Evolutionary conservation across 2,888 invertebrate genomes (phyloP).

Genomic region (Troglohyphantes excavatus): DNA sequence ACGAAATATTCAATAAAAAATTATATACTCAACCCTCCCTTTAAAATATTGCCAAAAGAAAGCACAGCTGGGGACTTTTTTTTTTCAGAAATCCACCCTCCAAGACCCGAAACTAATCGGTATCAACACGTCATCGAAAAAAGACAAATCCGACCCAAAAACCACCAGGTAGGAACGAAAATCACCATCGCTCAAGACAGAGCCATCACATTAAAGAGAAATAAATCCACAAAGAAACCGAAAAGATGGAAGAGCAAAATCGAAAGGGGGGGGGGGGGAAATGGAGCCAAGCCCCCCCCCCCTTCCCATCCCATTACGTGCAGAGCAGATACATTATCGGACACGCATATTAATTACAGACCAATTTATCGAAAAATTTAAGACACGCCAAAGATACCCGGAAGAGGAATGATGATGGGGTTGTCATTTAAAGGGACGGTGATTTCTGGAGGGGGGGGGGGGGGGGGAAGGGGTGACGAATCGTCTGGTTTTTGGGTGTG

Average conservation of each 20-base stretch:
- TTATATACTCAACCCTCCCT: no score
- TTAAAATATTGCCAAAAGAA: no score
- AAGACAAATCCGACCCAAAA: slow-evolving; percentile 12
- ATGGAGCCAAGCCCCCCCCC: background rate
- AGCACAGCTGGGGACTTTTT: no score
- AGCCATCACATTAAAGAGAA: slow-evolving; percentile 62
- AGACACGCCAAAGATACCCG: slow-evolving; percentile 61
- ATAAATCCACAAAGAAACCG: background rate
- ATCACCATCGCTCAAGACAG: slow-evolving; percentile 53
- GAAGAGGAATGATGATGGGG: slow-evolving; percentile 67
- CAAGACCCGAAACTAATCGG: background rate
- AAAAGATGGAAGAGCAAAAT: slow-evolving; percentile 5
- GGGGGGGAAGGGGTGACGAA: slow-evolving; percentile 49
- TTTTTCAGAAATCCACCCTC: no score
- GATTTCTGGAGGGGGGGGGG: slow-evolving; percentile 49
- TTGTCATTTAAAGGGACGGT: slow-evolving; percentile 66
- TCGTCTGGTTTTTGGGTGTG: slow-evolving; percentile 69
- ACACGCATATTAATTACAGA: slow-evolving; percentile 78
- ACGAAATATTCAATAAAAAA: no score
- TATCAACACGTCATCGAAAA: background rate
- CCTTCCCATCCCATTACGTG: slow-evolving; percentile 59
- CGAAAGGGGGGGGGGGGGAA: background rate
- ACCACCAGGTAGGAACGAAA: slow-evolving; percentile 58
- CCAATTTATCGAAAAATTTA: slow-evolving; percentile 76
- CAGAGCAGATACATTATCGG: slow-evolving; percentile 65